These are phyloP conservation scores for Pomacea canaliculata DNA, from an alignment of 2,888 invertebrate genomes.

Conservation along the genomic window DNA sequence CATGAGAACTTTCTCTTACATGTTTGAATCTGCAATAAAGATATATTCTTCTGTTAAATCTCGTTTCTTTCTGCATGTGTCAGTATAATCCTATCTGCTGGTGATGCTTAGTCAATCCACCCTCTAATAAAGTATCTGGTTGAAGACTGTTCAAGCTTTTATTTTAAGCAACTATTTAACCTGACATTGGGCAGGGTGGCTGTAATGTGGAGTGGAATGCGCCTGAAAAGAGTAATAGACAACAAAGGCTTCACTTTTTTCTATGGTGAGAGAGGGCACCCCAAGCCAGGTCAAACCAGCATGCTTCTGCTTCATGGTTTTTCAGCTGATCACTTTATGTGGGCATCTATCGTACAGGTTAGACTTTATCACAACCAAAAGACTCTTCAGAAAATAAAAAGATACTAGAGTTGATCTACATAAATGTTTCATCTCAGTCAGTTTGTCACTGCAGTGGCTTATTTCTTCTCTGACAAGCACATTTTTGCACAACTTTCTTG, in stretches of 20 bases:
- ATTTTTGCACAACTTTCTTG: too few relatives aligned
- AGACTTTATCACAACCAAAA: background rate
- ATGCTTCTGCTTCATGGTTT: constrained; percentile 62
- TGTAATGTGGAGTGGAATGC: constrained; percentile 57
- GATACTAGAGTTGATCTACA: too few relatives aligned
- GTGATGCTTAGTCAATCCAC: background rate
- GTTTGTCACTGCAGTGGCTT: too few relatives aligned
- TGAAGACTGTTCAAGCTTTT: background rate
- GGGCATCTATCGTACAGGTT: constrained; percentile 60
- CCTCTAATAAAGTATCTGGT: background rate
- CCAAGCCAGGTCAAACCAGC: constrained; percentile 41
- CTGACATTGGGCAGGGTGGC: constrained; percentile 33
- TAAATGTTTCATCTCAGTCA: too few relatives aligned
- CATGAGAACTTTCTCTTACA: too few relatives aligned
- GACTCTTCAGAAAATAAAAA: too few relatives aligned
- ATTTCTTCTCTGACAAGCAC: too few relatives aligned
- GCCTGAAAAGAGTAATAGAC: constrained; percentile 43
- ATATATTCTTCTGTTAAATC: too few relatives aligned
- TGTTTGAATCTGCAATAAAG: too few relatives aligned
- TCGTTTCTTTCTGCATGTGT: too few relatives aligned
- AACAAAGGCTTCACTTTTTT: constrained; percentile 44
- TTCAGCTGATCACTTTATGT: constrained; percentile 62
- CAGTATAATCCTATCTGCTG: too few relatives aligned
- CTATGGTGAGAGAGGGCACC: constrained; percentile 57
- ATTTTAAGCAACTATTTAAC: background rate